Conservation (phyloP, 1,140 invertebrate genomes). For the Drosophila asahinai region DNA sequence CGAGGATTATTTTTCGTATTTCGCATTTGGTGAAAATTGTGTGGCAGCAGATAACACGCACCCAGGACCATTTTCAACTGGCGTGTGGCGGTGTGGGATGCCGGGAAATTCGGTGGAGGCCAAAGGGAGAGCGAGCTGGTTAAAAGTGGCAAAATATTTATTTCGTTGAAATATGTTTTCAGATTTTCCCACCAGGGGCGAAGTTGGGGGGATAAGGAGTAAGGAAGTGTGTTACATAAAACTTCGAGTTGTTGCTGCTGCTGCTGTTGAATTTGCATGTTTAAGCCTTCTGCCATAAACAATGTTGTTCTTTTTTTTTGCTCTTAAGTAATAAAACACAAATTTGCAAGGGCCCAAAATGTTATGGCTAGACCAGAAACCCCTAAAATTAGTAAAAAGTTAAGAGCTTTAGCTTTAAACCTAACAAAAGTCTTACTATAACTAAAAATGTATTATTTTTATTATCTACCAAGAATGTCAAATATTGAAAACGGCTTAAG, state of each 20-base stretch:
- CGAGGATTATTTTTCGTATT: slow-evolving; percentile 53
- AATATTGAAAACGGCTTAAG: neutral
- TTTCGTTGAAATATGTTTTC: slow-evolving; percentile 54
- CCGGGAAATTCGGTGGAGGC: neutral
- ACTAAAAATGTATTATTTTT: neutral
- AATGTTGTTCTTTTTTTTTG: slow-evolving; percentile 9
- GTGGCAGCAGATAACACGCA: slow-evolving; percentile 58
- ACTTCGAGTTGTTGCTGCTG: slow-evolving; percentile 8
- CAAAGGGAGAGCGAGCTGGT: slow-evolving; percentile 1
- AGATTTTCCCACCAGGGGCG: slow-evolving; percentile 6
- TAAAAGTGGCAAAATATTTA: slow-evolving; percentile 55
- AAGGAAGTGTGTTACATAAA: slow-evolving; percentile 11
- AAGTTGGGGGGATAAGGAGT: neutral
- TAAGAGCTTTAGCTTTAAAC: neutral
- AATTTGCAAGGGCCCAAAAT: neutral
- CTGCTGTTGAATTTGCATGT: slow-evolving; percentile 22
- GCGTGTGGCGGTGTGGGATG: too few species aligned
- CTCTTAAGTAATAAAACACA: slow-evolving; percentile 10
- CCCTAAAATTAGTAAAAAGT: slow-evolving; percentile 3
- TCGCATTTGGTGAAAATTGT: slow-evolving; percentile 64
- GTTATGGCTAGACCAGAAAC: neutral
- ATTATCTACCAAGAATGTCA: too few species aligned
- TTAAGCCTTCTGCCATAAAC: slow-evolving; percentile 13
- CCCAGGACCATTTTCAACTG: neutral
- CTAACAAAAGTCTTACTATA: too few species aligned